Base-by-base conservation (phyloP, 2,888 invertebrate genomes). In the Agonopterix heracliana region DNA sequence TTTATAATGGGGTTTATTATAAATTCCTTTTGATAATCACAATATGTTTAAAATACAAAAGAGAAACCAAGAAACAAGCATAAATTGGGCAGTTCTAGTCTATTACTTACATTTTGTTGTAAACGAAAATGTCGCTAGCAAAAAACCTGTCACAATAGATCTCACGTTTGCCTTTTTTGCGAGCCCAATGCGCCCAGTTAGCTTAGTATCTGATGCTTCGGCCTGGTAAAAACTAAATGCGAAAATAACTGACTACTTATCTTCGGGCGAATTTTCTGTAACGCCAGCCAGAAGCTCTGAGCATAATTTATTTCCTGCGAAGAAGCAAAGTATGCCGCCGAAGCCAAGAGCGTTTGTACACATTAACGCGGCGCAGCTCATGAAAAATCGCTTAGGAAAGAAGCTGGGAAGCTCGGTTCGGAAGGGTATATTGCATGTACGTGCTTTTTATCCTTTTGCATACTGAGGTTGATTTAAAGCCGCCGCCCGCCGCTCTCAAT, bases 361-460 rank as follows among this genome's bases (percentile, higher is more conserved):
- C 87, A 85, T 85, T 87, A 86, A 82, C 84, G 80, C 66, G 71
- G 76, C 66, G 69, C 70, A 77, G 78, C 84, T 85, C 85, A 83
- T 87, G 86, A 87, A 85, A 85, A 85, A 87, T 85, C 84, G 86
- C 81, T 87, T 86, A 85, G 78, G 75, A 74, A 71, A 74, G 71
- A 68, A 68, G 76, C 69, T 66, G 62, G n/a, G 13, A 43, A 34
- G 43, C 46, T 13, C 34, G 46, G 41, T 17, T 35, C 12, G 38
- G 47, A 47, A 47, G 48, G 46, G 48, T 52, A 51, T 51, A 52
- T 49, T 49, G 46, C 43, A 14, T 8, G 46, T 12, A 52, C 51
- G 48, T 49, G 51, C 46, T 52, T 52, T 46, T 49, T 46, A 52
- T 46, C 51, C 44, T 46, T 49, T 51, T 44, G 13, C 35, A 47